Evolutionary conservation across 2,888 invertebrate species (phyloP).

Genomic region (Trissolcus japonicus): DNA sequence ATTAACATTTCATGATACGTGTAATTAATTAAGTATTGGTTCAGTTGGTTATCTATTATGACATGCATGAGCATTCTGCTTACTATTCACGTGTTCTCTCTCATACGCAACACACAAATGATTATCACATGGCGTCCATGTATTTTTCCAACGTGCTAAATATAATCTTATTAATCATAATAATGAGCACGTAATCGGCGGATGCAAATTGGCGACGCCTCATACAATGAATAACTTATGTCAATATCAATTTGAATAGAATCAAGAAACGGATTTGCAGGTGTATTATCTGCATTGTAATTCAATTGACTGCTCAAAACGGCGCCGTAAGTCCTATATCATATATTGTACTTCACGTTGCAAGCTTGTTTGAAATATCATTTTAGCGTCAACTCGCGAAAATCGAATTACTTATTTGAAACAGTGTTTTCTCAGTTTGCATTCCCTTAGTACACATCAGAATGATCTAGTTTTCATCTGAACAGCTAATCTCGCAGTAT

Average conservation of each 20-base stretch:
- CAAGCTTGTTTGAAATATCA: too few relatives aligned
- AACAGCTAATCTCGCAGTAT: conserved; percentile 16
- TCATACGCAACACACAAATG: too few relatives aligned
- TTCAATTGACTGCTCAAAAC: conserved; percentile 14
- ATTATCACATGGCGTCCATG: neutral
- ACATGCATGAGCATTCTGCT: conserved; percentile 13
- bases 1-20: conserved; percentile 17
- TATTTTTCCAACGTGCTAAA: conserved; percentile 1
- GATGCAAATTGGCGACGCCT: too few relatives aligned
- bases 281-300: conserved; percentile 6
- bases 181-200: too few relatives aligned
- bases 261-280: neutral
- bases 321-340: conserved; percentile 8
- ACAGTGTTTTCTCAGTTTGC: conserved; percentile 14
- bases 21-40: conserved; percentile 15
- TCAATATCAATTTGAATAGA: too few relatives aligned
- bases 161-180: too few relatives aligned
- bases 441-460: conserved; percentile 12
- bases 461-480: neutral
- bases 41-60: conserved; percentile 19
- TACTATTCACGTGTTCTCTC: conserved; percentile 8
- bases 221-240: too few relatives aligned
- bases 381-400: too few relatives aligned
- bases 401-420: too few relatives aligned
- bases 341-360: too few relatives aligned